Percentiles rank a stretch among this genome's conserved stretches.
Conservation (phyloP, 2,113 vertebrate species). For the Eulemur rufifrons region DNA sequence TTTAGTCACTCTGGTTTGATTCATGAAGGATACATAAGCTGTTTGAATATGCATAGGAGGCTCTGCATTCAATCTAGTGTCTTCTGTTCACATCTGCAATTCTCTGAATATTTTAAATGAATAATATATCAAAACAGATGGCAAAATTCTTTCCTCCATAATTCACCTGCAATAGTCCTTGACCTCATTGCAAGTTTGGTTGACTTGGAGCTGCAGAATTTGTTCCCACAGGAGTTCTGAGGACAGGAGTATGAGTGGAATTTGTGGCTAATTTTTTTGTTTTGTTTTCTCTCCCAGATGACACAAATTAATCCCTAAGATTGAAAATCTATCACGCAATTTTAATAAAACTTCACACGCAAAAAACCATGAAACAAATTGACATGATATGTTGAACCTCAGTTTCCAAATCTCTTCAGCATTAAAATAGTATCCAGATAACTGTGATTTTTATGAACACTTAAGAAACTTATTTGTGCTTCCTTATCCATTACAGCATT, state of each 20-base stretch:
- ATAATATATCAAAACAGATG: conserved; percentile 52
- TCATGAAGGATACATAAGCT: conserved; percentile 17
- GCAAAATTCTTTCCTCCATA: conserved; percentile 5
- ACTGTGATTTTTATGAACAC: background rate
- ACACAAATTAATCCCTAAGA: background rate
- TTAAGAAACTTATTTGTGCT: background rate
- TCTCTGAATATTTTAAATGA: conserved; percentile 62
- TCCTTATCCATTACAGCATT: background rate
- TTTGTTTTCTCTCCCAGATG: background rate
- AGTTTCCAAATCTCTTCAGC: background rate
- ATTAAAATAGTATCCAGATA: background rate
- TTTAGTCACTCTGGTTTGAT: background rate
- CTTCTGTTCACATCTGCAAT: conserved; percentile 18
- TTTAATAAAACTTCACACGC: background rate
- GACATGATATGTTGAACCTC: background rate
- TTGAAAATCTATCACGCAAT: background rate
- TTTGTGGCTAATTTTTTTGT: background rate
- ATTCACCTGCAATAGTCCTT: conserved; percentile 23
- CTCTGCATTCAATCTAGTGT: conserved; percentile 29
- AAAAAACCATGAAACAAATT: background rate
- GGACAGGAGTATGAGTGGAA: background rate
- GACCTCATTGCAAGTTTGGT: conserved; percentile 28
- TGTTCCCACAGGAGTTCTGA: background rate
- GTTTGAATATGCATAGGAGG: conserved; percentile 34
- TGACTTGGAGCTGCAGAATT: background rate